Percentiles rank a stretch among this genome's conserved stretches.
Conservation (phyloP, 2,113 vertebrate species). For the Collichthys lucidus region DNA sequence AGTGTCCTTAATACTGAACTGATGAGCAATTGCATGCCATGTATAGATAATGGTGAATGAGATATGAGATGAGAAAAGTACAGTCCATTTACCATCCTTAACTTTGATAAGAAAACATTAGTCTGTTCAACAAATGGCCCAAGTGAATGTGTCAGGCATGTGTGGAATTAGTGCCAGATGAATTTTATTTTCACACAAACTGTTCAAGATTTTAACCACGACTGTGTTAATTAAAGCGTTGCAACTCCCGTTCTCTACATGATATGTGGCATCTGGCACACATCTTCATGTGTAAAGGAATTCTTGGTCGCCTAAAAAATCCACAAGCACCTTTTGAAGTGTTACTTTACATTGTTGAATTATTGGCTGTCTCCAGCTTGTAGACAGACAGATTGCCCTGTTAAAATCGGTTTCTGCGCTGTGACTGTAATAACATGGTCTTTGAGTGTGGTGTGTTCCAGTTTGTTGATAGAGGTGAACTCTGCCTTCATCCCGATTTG, state of each 20-base stretch:
- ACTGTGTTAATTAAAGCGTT: constrained; percentile 52
- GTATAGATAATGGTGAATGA: too few relatives aligned
- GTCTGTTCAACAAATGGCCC: constrained; percentile 50
- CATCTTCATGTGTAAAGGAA: constrained; percentile 40
- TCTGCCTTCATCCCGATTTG: constrained; percentile 17
- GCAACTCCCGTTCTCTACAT: not conserved
- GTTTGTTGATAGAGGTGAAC: constrained; percentile 24
- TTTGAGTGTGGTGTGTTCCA: constrained; percentile 26
- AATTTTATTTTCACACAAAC: constrained; percentile 25
- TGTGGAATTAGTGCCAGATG: constrained; percentile 30
- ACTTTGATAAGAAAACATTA: constrained; percentile 9
- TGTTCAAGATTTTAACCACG: constrained; percentile 22
- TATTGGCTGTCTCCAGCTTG: constrained; percentile 38
- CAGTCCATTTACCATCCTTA: not conserved
- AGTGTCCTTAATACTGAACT: too few relatives aligned
- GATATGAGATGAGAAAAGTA: too few relatives aligned
- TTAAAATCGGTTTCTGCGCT: constrained; percentile 27
- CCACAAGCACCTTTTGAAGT: constrained; percentile 50
- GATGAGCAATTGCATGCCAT: too few relatives aligned
- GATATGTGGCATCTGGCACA: constrained; percentile 60
- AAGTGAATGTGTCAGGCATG: not conserved
- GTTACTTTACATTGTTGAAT: constrained; percentile 13
- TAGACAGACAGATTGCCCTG: constrained; percentile 41
- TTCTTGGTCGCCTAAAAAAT: constrained; percentile 25
- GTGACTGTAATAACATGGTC: constrained; percentile 1